Evolutionary conservation across 2,888 invertebrate species (phyloP), one percentile per base, ranked within the genome.

Genomic region (Limenitis camilla): DNA sequence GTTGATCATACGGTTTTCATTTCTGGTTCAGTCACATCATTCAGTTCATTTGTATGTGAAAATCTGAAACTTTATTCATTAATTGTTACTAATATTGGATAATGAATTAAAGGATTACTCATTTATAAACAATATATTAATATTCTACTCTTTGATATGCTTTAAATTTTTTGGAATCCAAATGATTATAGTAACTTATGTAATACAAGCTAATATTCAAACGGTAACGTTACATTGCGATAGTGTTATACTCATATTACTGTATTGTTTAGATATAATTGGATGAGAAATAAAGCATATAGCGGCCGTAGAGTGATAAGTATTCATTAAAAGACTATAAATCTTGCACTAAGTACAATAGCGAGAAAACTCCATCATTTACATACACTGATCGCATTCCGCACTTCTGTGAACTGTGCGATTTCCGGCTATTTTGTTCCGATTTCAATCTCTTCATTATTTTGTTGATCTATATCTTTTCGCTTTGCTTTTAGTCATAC

Each of bases 341-440:
- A 59, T 63, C 53, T 54, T 59, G 52, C 38, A 42, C 46, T 52
- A 58, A 59, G 55, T 53, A 77, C 77, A 79, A 78, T 75, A 63
- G 67, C 62, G 69, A 67, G 72, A 73, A 67, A 68, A 69, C 64
- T 64, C 61, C 67, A 58, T 58, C 43, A 69, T 71, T 69, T 64
- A 61, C 67, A 64, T 67, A 67, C 72, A 74, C 74, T 61, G 72
- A 73, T 60, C 63, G 65, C 70, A 77, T 76, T 77, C 74, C 72
- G 65, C 66, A 66, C 45, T 67, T 65, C 57, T 46, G 58, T 44
- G 53, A 56, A 61, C 53, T 55, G 55, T 56, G 58, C 48, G 56
- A 63, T 55, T 66, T 67, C 68, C 64, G 64, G 57, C 58, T 61
- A 53, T 59, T 64, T 59, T 58, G 56, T 56, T 52, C 35, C 27